A percentile compares a stretch with the other conserved stretches of the same genome.
phyloP scores from a whole-genome alignment of 2,113 vertebrate genomes.

The Salminus brasiliensis region DNA sequence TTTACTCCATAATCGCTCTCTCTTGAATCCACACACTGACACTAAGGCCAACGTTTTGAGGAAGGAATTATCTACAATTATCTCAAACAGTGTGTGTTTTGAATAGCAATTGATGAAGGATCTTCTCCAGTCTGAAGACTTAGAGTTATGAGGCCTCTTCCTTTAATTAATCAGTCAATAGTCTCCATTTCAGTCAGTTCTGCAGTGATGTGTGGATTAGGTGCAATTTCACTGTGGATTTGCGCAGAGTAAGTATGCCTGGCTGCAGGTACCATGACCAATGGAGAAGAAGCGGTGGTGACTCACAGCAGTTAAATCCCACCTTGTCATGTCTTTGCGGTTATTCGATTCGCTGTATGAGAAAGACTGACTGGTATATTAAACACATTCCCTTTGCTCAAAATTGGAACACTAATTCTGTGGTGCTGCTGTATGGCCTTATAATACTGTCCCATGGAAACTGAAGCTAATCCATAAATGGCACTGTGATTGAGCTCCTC shows the following conservation, averaged over 20 bases:
- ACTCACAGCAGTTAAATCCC: conserved; percentile 19
- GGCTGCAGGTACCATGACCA: conserved; percentile 37
- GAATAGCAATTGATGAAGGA: conserved; percentile 33
- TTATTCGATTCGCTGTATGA: conserved; percentile 23
- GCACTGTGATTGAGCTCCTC: neutral
- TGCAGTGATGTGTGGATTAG: conserved; percentile 29
- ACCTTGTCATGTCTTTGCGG: conserved; percentile 25
- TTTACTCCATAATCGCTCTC: conserved; percentile 3
- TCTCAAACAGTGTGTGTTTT: conserved; percentile 21
- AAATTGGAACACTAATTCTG: neutral
- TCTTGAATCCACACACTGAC: neutral
- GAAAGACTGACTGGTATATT: conserved; percentile 10
- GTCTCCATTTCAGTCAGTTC: neutral
- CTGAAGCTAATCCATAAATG: neutral
- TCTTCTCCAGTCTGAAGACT: conserved; percentile 2
- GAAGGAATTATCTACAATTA: conserved; percentile 37
- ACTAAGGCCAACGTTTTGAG: neutral
- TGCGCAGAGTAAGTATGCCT: conserved; percentile 26
- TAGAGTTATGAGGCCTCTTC: neutral
- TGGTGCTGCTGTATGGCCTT: neutral
- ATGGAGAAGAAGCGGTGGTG: conserved; percentile 4
- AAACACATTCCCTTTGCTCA: neutral
- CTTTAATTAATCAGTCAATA: conserved; percentile 39
- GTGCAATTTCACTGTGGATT: conserved; percentile 40
- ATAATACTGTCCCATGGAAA: neutral